These are phyloP conservation scores for Capitella teleta DNA, from an alignment of 1,140 invertebrate genomes.

Conservation along the genomic window DNA sequence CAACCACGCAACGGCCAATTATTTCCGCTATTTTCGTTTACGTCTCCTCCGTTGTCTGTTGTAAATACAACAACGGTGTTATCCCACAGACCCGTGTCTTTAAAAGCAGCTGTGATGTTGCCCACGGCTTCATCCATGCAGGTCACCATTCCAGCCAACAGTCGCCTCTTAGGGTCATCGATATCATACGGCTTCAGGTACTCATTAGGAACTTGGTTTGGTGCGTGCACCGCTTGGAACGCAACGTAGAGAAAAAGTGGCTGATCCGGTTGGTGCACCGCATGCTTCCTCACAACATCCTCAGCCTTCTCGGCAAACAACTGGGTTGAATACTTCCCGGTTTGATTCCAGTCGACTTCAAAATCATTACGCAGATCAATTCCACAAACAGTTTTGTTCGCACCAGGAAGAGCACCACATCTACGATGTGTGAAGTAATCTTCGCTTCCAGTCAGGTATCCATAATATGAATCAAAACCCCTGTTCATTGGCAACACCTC, in stretches of 20 bases:
- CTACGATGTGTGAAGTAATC: conserved; percentile 7
- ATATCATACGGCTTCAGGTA: too few species aligned
- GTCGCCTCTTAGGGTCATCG: too few species aligned
- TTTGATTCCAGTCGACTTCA: conserved; percentile 12
- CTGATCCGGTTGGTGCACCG: too few species aligned
- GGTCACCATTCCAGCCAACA: conserved; percentile 45
- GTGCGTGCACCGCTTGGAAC: too few species aligned
- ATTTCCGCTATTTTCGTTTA: conserved; percentile 37
- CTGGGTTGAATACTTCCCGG: conserved; percentile 24
- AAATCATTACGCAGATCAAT: conserved; percentile 20
- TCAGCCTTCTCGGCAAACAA: conserved; percentile 22
- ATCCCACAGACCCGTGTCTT: conserved; percentile 38
- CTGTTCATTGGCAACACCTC: conserved; percentile 29
- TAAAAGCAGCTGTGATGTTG: conserved; percentile 41
- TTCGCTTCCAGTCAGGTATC: conserved; percentile 7
- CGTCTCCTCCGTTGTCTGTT: conserved; percentile 42
- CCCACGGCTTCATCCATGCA: conserved; percentile 43
- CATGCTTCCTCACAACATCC: conserved; percentile 20
- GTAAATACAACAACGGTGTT: conserved; percentile 43
- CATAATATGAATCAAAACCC: conserved; percentile 40
- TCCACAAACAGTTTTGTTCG: conserved; percentile 15
- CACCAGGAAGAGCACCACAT: conserved; percentile 5
- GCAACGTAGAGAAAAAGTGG: too few species aligned
- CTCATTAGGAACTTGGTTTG: too few species aligned
- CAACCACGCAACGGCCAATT: conserved; percentile 45